These are phyloP conservation scores for Dendronephthya gigantea DNA, from an alignment of 64 coral and sea anemone genomes.

Conservation along the genomic window DNA sequence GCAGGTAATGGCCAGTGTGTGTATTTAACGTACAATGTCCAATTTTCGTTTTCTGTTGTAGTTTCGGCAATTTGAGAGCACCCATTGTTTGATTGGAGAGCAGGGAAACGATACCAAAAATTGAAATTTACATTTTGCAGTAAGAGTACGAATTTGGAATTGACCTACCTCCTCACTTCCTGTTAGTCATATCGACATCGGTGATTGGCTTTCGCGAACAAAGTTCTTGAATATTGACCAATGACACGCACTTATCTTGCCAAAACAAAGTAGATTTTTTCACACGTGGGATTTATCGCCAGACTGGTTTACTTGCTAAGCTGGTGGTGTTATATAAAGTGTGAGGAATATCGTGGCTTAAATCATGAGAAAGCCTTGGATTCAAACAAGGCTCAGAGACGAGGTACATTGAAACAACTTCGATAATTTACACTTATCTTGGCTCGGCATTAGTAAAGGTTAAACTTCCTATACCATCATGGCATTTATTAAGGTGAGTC, in stretches of 20 bases:
- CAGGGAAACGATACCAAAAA: no score
- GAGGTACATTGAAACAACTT: neutral
- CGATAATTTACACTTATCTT: neutral
- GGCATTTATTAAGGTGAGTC: neutral
- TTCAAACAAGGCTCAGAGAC: neutral
- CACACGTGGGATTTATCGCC: neutral
- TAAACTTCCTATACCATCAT: neutral
- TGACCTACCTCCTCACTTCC: neutral
- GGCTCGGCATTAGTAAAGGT: neutral
- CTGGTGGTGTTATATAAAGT: neutral
- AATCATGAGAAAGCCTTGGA: neutral
- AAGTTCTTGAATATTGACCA: neutral
- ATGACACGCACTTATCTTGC: neutral
- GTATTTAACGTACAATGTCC: neutral
- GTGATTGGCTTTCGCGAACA: neutral
- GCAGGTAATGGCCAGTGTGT: no score
- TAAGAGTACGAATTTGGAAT: neutral
- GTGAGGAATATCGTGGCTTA: neutral
- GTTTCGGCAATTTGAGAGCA: no score
- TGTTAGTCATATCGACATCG: neutral
- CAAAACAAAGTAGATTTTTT: constrained; percentile 3
- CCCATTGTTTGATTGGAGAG: no score
- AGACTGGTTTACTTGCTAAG: neutral
- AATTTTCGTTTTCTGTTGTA: neutral
- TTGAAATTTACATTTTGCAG: neutral